A percentile compares a stretch with the other conserved stretches of the same genome.
Evolutionary conservation across 1,140 invertebrate genomes (phyloP).

Genomic region (Spodoptera frugiperda): DNA sequence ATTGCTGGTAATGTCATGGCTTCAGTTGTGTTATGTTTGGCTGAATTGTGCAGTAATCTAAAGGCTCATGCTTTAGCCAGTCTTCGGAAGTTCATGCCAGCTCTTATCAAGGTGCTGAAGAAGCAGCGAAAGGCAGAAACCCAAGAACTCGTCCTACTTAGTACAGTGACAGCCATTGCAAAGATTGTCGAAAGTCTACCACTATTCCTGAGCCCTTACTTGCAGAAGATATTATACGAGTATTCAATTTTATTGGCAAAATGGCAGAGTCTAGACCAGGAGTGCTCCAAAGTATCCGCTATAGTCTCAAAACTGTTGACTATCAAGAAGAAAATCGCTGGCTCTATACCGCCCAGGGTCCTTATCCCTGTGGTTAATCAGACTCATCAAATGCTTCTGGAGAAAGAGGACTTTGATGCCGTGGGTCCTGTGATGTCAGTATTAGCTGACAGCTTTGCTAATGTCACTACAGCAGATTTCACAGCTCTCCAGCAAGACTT

Average conservation of each 20-base stretch:
- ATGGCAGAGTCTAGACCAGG: slow-evolving; percentile 78
- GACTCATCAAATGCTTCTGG: slow-evolving; percentile 88
- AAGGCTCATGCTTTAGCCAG: slow-evolving; percentile 91
- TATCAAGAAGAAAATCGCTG: slow-evolving; percentile 90
- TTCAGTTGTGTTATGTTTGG: slow-evolving; percentile 92
- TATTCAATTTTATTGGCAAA: slow-evolving; percentile 87
- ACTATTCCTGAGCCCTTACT: slow-evolving; percentile 93
- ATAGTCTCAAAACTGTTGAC: slow-evolving; percentile 87
- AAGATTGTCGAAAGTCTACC: slow-evolving; percentile 93
- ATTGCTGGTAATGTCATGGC: slow-evolving; percentile 90
- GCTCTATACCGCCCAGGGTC: slow-evolving; percentile 90
- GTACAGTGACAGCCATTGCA: slow-evolving; percentile 90
- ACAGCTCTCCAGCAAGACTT: slow-evolving; percentile 88
- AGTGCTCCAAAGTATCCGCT: slow-evolving; percentile 85
- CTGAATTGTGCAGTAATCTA: slow-evolving; percentile 91
- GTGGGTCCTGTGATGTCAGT: slow-evolving; percentile 91
- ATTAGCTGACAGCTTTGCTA: slow-evolving; percentile 89
- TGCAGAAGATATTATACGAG: slow-evolving; percentile 91
- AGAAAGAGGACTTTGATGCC: slow-evolving; percentile 87
- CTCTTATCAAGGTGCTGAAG: slow-evolving; percentile 89
- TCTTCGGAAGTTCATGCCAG: slow-evolving; percentile 92
- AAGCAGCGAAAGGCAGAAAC: slow-evolving; percentile 81
- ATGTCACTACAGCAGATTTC: slow-evolving; percentile 88
- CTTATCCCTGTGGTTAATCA: slow-evolving; percentile 91
- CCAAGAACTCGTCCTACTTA: slow-evolving; percentile 84